These are phyloP conservation scores for Leptodirus hochenwartii DNA, from an alignment of 2,888 invertebrate species.

Conservation along the genomic window DNA sequence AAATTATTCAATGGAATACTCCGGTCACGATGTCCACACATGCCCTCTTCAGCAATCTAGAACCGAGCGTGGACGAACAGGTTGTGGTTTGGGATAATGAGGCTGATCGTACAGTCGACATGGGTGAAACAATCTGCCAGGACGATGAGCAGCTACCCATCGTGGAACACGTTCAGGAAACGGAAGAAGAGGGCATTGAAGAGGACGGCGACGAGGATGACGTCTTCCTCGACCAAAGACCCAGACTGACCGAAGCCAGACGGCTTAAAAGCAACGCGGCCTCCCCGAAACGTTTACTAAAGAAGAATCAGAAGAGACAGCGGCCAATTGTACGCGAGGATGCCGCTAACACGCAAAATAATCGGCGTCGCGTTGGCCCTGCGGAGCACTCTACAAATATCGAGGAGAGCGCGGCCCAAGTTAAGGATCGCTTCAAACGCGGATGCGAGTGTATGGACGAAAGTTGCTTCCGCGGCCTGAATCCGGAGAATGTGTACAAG, in stretches of 20 bases:
- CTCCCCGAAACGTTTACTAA: constrained; percentile 27
- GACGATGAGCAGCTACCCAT: too few species aligned
- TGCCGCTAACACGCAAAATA: constrained; percentile 24
- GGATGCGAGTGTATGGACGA: constrained; percentile 63
- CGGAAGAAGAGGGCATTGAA: too few species aligned
- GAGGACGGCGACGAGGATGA: too few species aligned
- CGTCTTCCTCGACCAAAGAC: too few species aligned
- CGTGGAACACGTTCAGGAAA: too few species aligned
- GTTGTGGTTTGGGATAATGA: too few species aligned
- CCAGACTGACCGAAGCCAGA: too few species aligned
- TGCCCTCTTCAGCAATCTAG: constrained; percentile 25
- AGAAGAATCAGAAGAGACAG: constrained; percentile 7
- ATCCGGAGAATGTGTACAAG: constrained; percentile 55
- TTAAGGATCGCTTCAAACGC: constrained; percentile 45
- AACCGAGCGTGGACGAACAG: too few species aligned
- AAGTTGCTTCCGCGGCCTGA: constrained; percentile 56
- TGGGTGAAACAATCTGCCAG: too few species aligned
- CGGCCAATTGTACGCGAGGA: background rate
- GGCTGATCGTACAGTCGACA: too few species aligned
- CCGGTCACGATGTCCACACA: constrained; percentile 32
- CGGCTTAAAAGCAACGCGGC: too few species aligned
- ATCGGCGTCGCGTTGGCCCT: constrained; percentile 20
- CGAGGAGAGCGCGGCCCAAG: constrained; percentile 51
- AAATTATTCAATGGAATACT: constrained; percentile 42
- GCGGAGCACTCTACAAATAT: constrained; percentile 41